Percentiles rank a stretch among this genome's conserved stretches.
Evolutionary conservation across 2,113 vertebrate species (phyloP).

Genomic region (Callithrix jacchus): DNA sequence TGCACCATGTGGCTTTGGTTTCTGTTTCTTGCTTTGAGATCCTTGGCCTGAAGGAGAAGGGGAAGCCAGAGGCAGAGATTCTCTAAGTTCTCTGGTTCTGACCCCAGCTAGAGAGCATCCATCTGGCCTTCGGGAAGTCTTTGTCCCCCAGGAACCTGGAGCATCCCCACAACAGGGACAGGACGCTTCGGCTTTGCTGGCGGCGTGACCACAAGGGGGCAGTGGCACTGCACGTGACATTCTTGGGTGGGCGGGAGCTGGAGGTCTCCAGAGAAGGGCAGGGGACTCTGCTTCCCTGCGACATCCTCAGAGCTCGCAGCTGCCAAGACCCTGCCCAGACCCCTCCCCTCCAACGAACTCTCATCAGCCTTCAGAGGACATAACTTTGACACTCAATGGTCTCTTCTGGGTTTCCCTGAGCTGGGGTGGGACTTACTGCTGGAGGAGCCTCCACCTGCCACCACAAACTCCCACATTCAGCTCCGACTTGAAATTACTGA

Average conservation of each 20-base stretch:
- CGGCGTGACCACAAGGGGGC: slow-evolving; percentile 67
- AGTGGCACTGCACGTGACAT: neutral
- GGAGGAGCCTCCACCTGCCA: neutral
- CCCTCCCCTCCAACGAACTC: accelerated
- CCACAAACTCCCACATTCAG: neutral
- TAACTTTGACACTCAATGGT: neutral
- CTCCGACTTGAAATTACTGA: neutral
- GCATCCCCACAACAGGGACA: neutral
- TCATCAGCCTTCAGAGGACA: neutral
- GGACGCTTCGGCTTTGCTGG: neutral
- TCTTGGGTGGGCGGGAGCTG: accelerated
- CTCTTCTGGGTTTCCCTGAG: neutral
- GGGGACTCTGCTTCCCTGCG: neutral
- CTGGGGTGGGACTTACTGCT: neutral
- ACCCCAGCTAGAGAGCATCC: neutral
- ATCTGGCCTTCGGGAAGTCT: neutral
- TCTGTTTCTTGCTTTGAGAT: neutral
- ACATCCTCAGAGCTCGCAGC: neutral
- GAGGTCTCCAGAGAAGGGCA: neutral
- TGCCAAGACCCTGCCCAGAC: neutral
- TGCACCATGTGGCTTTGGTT: neutral
- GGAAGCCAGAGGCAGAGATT: neutral
- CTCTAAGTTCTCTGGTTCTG: neutral
- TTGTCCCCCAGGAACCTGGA: accelerated
- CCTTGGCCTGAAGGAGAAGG: neutral